Evolutionary conservation across 2,113 vertebrate genomes (phyloP), one percentile per base, ranked within the genome.

Genomic region (Passer domesticus): DNA sequence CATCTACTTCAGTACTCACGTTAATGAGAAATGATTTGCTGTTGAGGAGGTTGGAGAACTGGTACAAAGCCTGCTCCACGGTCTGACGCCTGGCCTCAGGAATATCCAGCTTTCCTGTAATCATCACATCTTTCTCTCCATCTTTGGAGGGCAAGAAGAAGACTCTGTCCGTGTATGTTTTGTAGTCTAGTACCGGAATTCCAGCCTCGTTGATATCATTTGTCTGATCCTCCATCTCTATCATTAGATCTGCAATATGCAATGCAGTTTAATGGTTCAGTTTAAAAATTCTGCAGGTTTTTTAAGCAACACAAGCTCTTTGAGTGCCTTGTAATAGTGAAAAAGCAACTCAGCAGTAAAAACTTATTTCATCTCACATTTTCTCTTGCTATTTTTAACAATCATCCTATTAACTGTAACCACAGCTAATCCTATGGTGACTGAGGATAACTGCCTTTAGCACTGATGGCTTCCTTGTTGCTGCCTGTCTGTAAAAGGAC

Each of bases 151-250:
- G 99, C 97, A 99, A 97, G 98, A 99, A 99, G 97, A 99, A 99
- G 97, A 99, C 99, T 7, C 99, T 97, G 96, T 99, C 98, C 0
- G 99, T 99, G 97, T 99, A 99, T 9, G 98, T 99, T 97, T 99
- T 99, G 95, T 99, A 99, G 97, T 99, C 99, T 81, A 99, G 95
- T 90, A 99, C 99, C 7, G 99, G 99, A 89, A 99, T 99, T 83
- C 99, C 98, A 5, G 98, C 99, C 95, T 99, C 99, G 13, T 98
- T 99, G 82, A 99, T 97, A 24, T 99, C 99, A 27, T 98, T 99
- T 64, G 99, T 99, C 92, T 99, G 99, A 96, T 99, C 99, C 90
- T 99, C 99, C 99, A 99, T 99, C 89, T 99, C 99, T 31, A 99
- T 99, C 99, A 99, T 99, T 67, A 99, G 98, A 94, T 99, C 99